phyloP scores from a whole-genome alignment of 2,797 vertebrate species.

The Pampus argenteus region DNA sequence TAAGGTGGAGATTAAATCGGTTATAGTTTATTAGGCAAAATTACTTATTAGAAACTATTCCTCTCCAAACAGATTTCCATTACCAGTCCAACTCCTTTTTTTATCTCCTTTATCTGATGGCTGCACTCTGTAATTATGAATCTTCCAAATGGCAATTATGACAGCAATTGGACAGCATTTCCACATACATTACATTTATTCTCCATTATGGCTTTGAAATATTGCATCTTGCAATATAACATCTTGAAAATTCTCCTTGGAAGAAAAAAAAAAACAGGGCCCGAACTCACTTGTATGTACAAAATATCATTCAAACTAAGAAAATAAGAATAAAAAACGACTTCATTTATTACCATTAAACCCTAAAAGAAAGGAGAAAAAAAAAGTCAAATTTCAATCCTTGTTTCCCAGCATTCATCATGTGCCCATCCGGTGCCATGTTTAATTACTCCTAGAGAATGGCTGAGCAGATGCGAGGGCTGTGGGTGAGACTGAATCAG shows the following conservation, averaged over 20 bases:
- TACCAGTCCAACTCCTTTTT: conserved; percentile 84
- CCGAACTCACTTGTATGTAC: conserved; percentile 51
- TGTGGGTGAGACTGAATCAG: conserved; percentile 75
- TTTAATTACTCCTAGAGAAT: conserved; percentile 85
- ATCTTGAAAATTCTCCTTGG: conserved; percentile 64
- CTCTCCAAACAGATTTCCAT: conserved; percentile 89
- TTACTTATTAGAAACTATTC: conserved; percentile 90
- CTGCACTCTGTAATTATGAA: conserved; percentile 84
- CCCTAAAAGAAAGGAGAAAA: conserved; percentile 57
- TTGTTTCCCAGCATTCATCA: conserved; percentile 81
- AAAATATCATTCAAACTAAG: conserved; percentile 51
- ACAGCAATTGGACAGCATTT: conserved; percentile 82
- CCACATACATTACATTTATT: conserved; percentile 80
- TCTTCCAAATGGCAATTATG: conserved; percentile 83
- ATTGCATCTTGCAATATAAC: too few relatives aligned
- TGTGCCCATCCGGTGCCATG: conserved; percentile 79
- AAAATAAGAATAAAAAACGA: conserved; percentile 29
- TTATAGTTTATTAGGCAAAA: conserved; percentile 92
- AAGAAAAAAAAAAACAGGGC: conserved; percentile 29
- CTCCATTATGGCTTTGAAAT: conserved; percentile 75
- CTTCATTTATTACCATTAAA: conserved; percentile 68
- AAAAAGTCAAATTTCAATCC: conserved; percentile 68
- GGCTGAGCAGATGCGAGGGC: conserved; percentile 87
- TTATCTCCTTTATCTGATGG: conserved; percentile 86
- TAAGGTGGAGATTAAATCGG: conserved; percentile 91